Evolutionary conservation across 2,888 invertebrate genomes (phyloP), one percentile per base, ranked within the genome.

Genomic region (Sthenelais limicola): DNA sequence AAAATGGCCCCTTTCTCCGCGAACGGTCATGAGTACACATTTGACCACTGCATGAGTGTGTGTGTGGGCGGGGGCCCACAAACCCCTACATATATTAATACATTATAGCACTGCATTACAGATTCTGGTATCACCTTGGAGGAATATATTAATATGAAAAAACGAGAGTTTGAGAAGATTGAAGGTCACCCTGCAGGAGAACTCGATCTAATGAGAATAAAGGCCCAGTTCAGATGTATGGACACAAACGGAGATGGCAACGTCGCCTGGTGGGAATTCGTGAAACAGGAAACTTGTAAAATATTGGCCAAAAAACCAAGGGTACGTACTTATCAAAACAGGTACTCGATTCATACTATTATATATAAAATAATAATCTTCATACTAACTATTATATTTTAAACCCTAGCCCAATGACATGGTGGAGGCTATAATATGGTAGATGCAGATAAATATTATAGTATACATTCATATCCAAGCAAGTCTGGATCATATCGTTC

Each of bases 201-300:
- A 12, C 48, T 71, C 33, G 79, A 79, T 3, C 66, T 70, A 49
- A 66, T 75, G 67, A 72, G 73, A 15, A 62, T 77, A n/a, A 35
- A 68, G 24, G 58, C 76, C 49, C 73, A 78, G 56, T 81, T 80
- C 73, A 72, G 70, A 15, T 54, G 77, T 38, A 79, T 79, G 35
- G 82, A 82, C 72, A 72, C 73, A 52, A 78, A 82, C 68, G 74
- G 74, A n/a, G 78, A 79, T 62, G 77, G 78, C n/a, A 62, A 33
- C 33, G 72, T 82, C 9, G 79, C 81, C 71, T 81, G 81, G 81
- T 81, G 81, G 81, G 81, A 82, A 72, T 82, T 82, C 67, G 72
- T 81, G 9, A 81, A 80, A 73, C 76, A 81, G 47, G 80, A 81
- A 28, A 77, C 79, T 5, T 80, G 79, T 38, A 54, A 68, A 5